Evolutionary conservation across 2,888 invertebrate species (phyloP).

Genomic region (Cheilosia scutellata): DNA sequence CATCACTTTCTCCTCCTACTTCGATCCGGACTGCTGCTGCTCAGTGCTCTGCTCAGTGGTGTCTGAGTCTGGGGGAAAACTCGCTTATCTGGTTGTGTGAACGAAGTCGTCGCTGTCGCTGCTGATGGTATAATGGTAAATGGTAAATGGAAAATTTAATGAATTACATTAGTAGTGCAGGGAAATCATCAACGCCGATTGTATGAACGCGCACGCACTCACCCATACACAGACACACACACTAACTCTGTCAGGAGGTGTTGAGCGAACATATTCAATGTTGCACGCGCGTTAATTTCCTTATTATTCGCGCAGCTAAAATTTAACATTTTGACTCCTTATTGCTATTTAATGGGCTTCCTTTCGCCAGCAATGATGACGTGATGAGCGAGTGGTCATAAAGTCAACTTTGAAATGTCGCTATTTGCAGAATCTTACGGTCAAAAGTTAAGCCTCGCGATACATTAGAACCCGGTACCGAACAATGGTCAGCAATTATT

Average conservation of each 20-base stretch:
- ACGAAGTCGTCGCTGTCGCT: conserved; percentile 13
- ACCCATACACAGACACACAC: conserved; percentile 6
- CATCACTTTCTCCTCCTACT: conserved; percentile 61
- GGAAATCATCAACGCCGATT: conserved; percentile 53
- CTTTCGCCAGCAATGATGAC: no score
- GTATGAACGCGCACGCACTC: conserved; percentile 63
- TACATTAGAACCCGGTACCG: no score
- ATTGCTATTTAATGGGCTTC: background rate
- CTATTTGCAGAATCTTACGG: no score
- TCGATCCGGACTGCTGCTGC: background rate
- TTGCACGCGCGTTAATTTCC: conserved; percentile 62
- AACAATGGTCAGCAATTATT: no score
- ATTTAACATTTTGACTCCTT: background rate
- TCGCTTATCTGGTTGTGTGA: conserved; percentile 43
- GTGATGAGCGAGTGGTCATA: no score
- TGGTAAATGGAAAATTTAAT: conserved; percentile 64
- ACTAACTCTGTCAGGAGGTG: conserved; percentile 35
- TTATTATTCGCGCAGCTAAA: conserved; percentile 45
- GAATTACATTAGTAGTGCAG: conserved; percentile 59
- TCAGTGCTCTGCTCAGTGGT: background rate
- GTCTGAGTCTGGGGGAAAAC: conserved; percentile 31
- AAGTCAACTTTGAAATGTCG: no score
- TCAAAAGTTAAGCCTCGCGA: no score
- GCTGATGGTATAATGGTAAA: background rate
- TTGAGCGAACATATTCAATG: conserved; percentile 46